Evolutionary conservation across 2,888 invertebrate genomes (phyloP), one percentile per base, ranked within the genome.

Genomic region (Papilio gigon): DNA sequence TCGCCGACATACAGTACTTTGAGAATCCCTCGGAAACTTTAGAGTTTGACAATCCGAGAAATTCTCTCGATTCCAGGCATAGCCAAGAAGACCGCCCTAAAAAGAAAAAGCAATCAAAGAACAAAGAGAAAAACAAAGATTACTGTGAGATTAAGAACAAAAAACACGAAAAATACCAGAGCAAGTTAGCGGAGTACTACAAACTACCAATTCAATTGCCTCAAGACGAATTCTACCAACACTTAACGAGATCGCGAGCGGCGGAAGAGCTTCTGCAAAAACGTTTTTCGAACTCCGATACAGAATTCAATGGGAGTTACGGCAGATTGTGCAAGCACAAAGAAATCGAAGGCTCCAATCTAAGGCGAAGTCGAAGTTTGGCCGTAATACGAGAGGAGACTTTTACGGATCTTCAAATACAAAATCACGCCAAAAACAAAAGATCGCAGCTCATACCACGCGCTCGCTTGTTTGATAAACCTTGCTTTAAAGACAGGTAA

Each of bases 381-480:
- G 96, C 96, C 72, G 95, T 95, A 71, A 95, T 96, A 82, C 93
- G 95, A 82, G 96, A 96, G 84, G 95, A 96, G 86, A 94, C 95
- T 56, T 95, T 94, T 86, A 94, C 94, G 78, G 95, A 94, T 80
- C 93, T 95, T 78, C 94, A 94, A 84, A 93, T 94, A 78, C 93
- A 93, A 76, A 92, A 93, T 75, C 93, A 94, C 82, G 93, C 94
- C 73, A 93, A 93, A 77, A 93, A 92, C 78, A 93, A 95, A 80
- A 93, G 96, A 77, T 95, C 95, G 64, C 96, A 96, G 86, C 92
- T 96, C 69, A 96, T 96, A 87, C 96, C 96, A 70, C 93, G 96
- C 78, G 96, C 96, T 63, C 95, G 95, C 82, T 92, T 96, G 73
- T 95, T 96, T 79, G 95, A 96, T 87, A 94, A 95, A 78, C 94